Evolutionary conservation across 2,888 invertebrate species (phyloP).

Genomic region (Trissolcus brochymenae): DNA sequence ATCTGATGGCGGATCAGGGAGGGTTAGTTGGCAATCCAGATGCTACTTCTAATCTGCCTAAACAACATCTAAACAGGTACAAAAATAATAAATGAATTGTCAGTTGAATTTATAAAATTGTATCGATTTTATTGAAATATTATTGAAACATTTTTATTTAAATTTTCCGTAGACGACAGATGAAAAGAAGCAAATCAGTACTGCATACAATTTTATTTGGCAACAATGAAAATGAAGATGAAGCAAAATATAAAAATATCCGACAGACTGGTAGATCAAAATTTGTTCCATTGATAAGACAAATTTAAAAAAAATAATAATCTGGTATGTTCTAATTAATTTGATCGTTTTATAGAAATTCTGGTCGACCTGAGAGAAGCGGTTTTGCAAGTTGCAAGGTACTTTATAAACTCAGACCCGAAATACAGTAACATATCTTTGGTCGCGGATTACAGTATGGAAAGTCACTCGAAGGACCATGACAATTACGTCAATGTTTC

Average conservation of each 20-base stretch:
- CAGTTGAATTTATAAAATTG: neutral
- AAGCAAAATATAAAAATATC: slow-evolving; percentile 96
- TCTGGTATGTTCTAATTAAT: too few relatives aligned
- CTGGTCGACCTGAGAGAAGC: slow-evolving; percentile 98
- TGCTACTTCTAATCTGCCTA: slow-evolving; percentile 92
- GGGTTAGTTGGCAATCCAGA: slow-evolving; percentile 94
- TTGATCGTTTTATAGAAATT: slow-evolving; percentile 81
- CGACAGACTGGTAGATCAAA: slow-evolving; percentile 85
- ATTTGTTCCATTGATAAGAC: neutral
- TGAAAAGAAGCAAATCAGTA: slow-evolving; percentile 93
- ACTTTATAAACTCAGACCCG: slow-evolving; percentile 95
- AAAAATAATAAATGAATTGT: slow-evolving; percentile 6
- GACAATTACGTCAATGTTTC: slow-evolving; percentile 96
- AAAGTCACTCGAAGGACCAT: slow-evolving; percentile 95
- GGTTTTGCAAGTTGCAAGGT: slow-evolving; percentile 93
- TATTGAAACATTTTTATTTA: neutral
- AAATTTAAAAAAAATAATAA: too few relatives aligned
- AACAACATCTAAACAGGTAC: slow-evolving; percentile 89
- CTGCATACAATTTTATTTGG: slow-evolving; percentile 92
- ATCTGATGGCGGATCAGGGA: slow-evolving; percentile 97
- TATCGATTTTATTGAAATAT: neutral
- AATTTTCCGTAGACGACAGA: slow-evolving; percentile 82
- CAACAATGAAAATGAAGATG: slow-evolving; percentile 86
- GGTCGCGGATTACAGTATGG: slow-evolving; percentile 95
- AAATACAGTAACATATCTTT: slow-evolving; percentile 88